These are phyloP conservation scores for Spodoptera litura DNA, from an alignment of 1,140 invertebrate species.

Conservation along the genomic window DNA sequence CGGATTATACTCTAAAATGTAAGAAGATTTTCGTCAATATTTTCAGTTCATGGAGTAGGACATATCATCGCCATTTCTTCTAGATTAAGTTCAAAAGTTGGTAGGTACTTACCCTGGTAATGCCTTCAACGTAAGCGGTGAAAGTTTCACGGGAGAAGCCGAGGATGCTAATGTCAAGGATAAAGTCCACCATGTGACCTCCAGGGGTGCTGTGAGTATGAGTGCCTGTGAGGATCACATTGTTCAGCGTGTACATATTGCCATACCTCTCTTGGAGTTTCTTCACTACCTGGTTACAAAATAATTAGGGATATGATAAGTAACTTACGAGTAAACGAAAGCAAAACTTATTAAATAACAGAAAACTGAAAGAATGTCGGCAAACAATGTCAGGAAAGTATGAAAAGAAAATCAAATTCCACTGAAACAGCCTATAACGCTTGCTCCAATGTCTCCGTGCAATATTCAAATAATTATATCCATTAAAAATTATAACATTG, in stretches of 20 bases:
- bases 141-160: conserved; percentile 94
- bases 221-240: conserved; percentile 94
- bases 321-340: too few species aligned
- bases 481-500: too few species aligned
- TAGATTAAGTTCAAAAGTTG: neutral
- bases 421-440: too few species aligned
- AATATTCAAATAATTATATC: too few species aligned
- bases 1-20: conserved; percentile 90
- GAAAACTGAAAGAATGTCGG: too few species aligned
- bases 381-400: too few species aligned
- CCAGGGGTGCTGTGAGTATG: conserved; percentile 96
- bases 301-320: neutral
- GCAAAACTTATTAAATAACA: too few species aligned
- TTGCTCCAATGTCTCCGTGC: too few species aligned
- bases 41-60: too few species aligned
- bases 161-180: conserved; percentile 94
- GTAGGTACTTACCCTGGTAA: conserved; percentile 88
- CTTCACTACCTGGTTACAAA: conserved; percentile 88
- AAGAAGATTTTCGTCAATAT: neutral
- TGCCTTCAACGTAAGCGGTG: conserved; percentile 91
- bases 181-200: conserved; percentile 94
- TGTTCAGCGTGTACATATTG: conserved; percentile 90
- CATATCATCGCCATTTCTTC: too few species aligned
- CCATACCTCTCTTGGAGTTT: conserved; percentile 89
- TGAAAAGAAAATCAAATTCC: too few species aligned